Evolutionary conservation across 2,797 vertebrate species (phyloP).

Genomic region (Sebastes matsubarae): DNA sequence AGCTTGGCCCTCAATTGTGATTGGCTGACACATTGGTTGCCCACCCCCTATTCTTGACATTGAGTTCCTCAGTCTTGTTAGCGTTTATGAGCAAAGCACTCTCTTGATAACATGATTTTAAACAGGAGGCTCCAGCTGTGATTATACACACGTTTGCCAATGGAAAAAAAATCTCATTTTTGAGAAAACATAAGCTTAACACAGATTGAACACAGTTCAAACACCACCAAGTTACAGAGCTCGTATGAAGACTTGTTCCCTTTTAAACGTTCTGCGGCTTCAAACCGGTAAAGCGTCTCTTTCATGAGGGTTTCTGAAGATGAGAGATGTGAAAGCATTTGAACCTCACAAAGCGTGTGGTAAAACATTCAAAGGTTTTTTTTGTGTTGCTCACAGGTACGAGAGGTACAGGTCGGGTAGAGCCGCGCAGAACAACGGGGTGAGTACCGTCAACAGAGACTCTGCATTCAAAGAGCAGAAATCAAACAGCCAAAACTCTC

Average conservation of each 20-base stretch:
- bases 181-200: background rate
- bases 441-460: constrained; percentile 77
- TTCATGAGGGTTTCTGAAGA: constrained; percentile 21
- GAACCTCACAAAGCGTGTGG: constrained; percentile 17
- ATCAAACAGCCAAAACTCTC: constrained; percentile 3
- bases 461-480: constrained; percentile 1
- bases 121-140: background rate
- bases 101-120: background rate
- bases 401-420: constrained; percentile 92
- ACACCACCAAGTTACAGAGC: background rate
- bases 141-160: background rate
- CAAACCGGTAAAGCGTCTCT: constrained; percentile 8
- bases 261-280: constrained; percentile 3
- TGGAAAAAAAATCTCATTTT: accelerated
- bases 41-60: too few species aligned
- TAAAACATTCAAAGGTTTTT: constrained; percentile 19
- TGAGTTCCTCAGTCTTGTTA: too few species aligned
- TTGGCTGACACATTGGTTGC: background rate
- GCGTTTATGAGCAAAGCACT: too few species aligned
- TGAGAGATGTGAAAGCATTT: constrained; percentile 24
- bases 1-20: too few species aligned
- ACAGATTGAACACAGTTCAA: background rate
- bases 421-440: constrained; percentile 90
- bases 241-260: background rate
- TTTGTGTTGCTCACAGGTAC: constrained; percentile 83